A percentile compares a stretch with the other conserved stretches of the same genome.
These are phyloP conservation scores for Torymus texanus DNA, from an alignment of 2,888 invertebrate species.

Conservation along the genomic window DNA sequence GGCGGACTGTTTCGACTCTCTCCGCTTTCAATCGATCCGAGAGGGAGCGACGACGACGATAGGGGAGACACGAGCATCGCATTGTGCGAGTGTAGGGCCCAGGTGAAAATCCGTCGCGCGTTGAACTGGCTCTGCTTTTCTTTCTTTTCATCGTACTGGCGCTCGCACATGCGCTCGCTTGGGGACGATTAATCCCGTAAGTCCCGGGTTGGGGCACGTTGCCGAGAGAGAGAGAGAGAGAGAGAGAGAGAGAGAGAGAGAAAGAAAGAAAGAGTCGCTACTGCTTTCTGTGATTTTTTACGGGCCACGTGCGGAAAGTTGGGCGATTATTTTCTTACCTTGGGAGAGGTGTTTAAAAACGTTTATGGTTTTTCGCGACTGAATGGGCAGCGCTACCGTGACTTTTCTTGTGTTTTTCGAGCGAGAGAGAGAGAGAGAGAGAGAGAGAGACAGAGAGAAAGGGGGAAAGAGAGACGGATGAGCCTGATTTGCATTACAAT, in stretches of 20 bases:
- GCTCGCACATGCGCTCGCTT: background rate
- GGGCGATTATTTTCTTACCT: conserved; percentile 22
- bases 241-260: background rate
- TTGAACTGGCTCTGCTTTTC: conserved; percentile 3
- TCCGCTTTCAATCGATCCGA: conserved; percentile 49
- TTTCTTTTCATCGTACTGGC: conserved; percentile 22
- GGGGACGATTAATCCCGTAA: conserved; percentile 54
- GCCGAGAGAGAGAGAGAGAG: no score
- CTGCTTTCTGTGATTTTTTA: conserved; percentile 1
- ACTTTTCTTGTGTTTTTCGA: conserved; percentile 10
- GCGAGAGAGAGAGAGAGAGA: no score
- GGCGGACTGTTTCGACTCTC: conserved; percentile 32
- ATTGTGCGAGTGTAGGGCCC: conserved; percentile 27
- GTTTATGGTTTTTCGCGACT: conserved; percentile 8
- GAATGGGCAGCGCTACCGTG: background rate
- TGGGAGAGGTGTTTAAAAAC: background rate
- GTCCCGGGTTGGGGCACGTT: conserved; percentile 31
- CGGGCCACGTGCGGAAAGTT: conserved; percentile 27
- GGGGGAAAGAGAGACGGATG: no score
- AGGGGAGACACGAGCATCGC: conserved; percentile 28
- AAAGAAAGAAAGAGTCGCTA: background rate
- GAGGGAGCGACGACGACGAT: conserved; percentile 21
- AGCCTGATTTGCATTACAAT: conserved; percentile 39
- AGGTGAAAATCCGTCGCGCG: conserved; percentile 52
- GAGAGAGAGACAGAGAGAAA: no score